phyloP scores from a whole-genome alignment of 2,797 vertebrate genomes.

The Anisognathus igniventris region DNA sequence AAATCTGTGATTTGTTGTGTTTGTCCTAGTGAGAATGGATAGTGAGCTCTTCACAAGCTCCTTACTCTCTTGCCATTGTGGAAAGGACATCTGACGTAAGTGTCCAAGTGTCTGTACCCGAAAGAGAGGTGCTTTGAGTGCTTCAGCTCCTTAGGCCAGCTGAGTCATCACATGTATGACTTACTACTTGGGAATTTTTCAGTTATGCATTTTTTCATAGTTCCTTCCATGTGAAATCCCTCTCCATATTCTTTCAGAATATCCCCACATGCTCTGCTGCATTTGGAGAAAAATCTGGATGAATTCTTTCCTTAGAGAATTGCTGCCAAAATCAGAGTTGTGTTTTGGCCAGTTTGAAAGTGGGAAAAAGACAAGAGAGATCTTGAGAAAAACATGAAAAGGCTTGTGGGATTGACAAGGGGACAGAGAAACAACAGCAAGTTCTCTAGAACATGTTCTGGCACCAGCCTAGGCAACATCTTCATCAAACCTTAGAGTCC shows the following conservation, averaged over 20 bases:
- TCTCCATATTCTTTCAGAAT: not conserved
- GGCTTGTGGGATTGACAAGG: not conserved
- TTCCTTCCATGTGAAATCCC: not conserved
- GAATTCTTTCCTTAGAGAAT: not conserved
- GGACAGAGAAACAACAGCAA: not conserved
- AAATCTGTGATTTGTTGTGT: no score
- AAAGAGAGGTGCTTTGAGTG: not conserved
- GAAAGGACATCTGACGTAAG: not conserved
- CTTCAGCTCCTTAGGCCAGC: not conserved
- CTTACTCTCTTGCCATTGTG: not conserved
- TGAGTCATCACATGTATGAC: not conserved
- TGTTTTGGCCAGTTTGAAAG: not conserved
- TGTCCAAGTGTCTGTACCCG: fast-evolving
- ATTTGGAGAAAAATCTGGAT: not conserved
- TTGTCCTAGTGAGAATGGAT: not conserved
- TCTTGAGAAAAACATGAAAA: not conserved
- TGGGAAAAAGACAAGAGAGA: not conserved
- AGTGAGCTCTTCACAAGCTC: not conserved
- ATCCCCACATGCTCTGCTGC: not conserved
- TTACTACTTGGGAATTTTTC: not conserved
- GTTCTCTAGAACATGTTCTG: not conserved
- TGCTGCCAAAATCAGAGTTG: not conserved
- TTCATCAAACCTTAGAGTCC: not conserved
- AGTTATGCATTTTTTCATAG: not conserved
- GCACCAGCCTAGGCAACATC: not conserved